Base-by-base conservation (phyloP, 2,113 vertebrate species). In the Eulemur macaco region DNA sequence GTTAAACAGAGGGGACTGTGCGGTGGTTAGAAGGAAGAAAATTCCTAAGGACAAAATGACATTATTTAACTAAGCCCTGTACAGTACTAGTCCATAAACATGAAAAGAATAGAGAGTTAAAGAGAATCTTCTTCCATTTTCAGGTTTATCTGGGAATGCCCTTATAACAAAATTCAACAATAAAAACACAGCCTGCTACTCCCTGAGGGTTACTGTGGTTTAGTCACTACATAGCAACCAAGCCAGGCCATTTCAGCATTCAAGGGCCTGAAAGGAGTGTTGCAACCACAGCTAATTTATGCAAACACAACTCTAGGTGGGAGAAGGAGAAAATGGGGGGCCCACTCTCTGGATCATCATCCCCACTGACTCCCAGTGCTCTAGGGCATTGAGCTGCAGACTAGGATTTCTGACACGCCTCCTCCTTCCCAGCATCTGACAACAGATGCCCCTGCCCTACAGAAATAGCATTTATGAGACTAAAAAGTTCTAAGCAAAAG, bases 141-240 rank as follows among this genome's bases (percentile, higher is more conserved):
- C 1, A 66, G n/a, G 3, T 92, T 92, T 81, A 31, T 90, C 69
- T 97, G 64, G 11, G 37, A 21, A 60, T 58, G 34, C 13, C 52
- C 85, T 29, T 68, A 90, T 54, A 64, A 95, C 47, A 96, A 96
- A 95, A 94, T 29, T 82, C 88, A 96, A 76, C 23, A n/a, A 80
- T 37, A 86, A 91, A 78, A 85, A 87, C 58, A 71, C 0, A 71
- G 64, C 18, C 64, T 89, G 91, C 27, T 37, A 71, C 37, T 96
- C 82, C 54, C n/a, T 73, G 17, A 82, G 42, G 85, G 47, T 78
- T 58, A 25, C 34, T 39, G 34, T 76, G 81, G 74, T 78, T 91
- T 64, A 89, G 37, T 80, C 39, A 86, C 74, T 37, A 86, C 6
- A 34, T 8, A 60, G 3, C 29, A 92, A 73, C 77, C 45, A 95